These are phyloP conservation scores for Stenichneumon culpator DNA, from an alignment of 2,888 invertebrate species.

Conservation along the genomic window DNA sequence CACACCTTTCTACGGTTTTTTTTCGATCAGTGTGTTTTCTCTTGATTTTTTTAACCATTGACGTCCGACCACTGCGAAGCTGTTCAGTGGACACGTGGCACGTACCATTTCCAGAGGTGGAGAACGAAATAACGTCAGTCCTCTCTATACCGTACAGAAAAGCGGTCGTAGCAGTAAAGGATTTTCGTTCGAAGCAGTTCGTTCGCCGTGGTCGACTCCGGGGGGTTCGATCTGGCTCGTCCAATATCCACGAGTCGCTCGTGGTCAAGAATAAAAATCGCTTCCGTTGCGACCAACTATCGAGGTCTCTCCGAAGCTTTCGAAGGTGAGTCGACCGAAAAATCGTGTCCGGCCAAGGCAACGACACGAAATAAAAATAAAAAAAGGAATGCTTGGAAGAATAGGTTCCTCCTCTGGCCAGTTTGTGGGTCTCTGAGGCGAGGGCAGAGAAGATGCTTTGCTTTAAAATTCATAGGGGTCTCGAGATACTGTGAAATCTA, in stretches of 20 bases:
- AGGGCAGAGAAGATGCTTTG: neutral
- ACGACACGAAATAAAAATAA: constrained; percentile 10
- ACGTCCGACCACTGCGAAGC: neutral
- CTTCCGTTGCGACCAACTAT: constrained; percentile 9
- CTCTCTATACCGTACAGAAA: constrained; percentile 7
- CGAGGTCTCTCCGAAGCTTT: neutral
- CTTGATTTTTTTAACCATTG: neutral
- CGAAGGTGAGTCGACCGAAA: constrained; percentile 46
- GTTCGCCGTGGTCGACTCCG: constrained; percentile 13
- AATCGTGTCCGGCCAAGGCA: constrained; percentile 31
- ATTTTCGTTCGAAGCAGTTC: constrained; percentile 34
- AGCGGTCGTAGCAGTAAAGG: constrained; percentile 2
- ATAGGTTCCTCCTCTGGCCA: constrained; percentile 16
- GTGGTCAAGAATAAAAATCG: constrained; percentile 52
- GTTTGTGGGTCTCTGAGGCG: neutral
- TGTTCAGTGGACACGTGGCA: constrained; percentile 4
- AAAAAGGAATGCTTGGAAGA: constrained; percentile 14
- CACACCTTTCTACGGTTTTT: neutral
- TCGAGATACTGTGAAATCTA: constrained; percentile 22
- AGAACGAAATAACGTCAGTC: constrained; percentile 31
- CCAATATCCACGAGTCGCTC: constrained; percentile 49
- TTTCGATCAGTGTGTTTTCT: neutral
- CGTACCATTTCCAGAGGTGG: constrained; percentile 18
- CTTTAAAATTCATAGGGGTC: constrained; percentile 42
- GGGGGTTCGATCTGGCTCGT: constrained; percentile 28